Percentiles rank a stretch among this genome's conserved stretches.
Conservation (phyloP, 2,888 invertebrate genomes). For the Melolontha melolontha region DNA sequence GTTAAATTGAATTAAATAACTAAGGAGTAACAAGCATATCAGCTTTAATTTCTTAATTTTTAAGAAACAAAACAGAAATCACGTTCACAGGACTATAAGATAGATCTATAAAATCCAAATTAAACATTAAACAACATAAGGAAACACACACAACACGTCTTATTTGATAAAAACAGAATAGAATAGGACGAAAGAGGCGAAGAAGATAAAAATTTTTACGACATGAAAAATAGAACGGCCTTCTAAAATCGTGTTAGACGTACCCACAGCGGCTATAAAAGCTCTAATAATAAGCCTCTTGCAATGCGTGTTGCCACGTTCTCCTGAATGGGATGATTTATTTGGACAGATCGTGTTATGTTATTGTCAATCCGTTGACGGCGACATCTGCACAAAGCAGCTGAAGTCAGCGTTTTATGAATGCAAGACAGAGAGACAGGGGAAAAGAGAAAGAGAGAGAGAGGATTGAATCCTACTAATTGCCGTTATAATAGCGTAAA, state of each 20-base stretch:
- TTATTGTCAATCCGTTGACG: conserved; percentile 53
- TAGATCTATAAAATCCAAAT: conserved; percentile 10
- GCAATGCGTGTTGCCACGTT: conserved; percentile 50
- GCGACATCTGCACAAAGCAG: conserved; percentile 51
- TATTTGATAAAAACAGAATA: conserved; percentile 14
- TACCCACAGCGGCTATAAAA: conserved; percentile 43
- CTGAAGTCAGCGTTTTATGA: conserved; percentile 39
- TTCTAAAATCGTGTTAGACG: conserved; percentile 27
- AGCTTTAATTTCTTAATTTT: too few species aligned
- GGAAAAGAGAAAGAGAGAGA: not conserved
- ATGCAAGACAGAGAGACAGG: conserved; percentile 9
- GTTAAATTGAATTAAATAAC: too few species aligned
- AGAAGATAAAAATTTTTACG: conserved; percentile 30
- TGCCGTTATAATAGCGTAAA: conserved; percentile 9
- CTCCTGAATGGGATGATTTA: conserved; percentile 55
- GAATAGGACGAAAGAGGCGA: conserved; percentile 23
- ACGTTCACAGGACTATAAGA: not conserved
- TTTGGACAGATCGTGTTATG: conserved; percentile 53
- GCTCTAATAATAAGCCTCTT: conserved; percentile 45
- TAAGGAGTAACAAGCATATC: too few species aligned
- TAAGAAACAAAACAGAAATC: not conserved
- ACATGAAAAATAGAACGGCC: conserved; percentile 33
- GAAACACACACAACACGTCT: conserved; percentile 27
- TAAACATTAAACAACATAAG: conserved; percentile 23
- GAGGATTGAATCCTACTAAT: conserved; percentile 16